phyloP scores from a whole-genome alignment of 1,140 invertebrate species.

The Triops longicaudatus region DNA sequence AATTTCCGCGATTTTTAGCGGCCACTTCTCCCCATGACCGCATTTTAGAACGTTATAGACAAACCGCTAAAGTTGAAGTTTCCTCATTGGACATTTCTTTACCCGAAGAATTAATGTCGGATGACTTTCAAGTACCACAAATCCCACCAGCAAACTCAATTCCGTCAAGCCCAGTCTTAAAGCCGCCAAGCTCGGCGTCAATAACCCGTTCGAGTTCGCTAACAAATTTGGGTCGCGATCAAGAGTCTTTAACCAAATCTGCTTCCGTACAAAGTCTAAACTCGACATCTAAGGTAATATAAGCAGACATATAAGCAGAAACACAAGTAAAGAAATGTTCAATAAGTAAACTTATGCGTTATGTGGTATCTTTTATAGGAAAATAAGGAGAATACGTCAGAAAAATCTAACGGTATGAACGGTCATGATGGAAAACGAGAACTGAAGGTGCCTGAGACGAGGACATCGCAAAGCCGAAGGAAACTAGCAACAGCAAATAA shows the following conservation, averaged over 20 bases:
- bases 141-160: background rate
- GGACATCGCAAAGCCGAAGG: background rate
- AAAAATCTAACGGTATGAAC: background rate
- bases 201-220: background rate
- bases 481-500: background rate
- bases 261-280: background rate
- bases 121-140: background rate
- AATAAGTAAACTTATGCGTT: background rate
- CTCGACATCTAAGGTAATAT: background rate
- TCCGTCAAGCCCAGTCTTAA: background rate
- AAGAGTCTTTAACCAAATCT: background rate
- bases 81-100: background rate
- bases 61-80: conserved; percentile 22
- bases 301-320: background rate
- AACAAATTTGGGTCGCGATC: background rate
- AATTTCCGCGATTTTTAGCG: conserved; percentile 49
- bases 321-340: background rate
- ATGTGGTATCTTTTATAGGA: background rate
- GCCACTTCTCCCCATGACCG: conserved; percentile 58
- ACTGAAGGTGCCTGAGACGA: background rate
- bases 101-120: background rate
- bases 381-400: background rate
- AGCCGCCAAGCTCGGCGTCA: background rate
- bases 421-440: background rate
- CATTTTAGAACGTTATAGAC: conserved; percentile 51